These are phyloP conservation scores for Neogale vison DNA, from an alignment of 2,113 vertebrate species.

Conservation along the genomic window DNA sequence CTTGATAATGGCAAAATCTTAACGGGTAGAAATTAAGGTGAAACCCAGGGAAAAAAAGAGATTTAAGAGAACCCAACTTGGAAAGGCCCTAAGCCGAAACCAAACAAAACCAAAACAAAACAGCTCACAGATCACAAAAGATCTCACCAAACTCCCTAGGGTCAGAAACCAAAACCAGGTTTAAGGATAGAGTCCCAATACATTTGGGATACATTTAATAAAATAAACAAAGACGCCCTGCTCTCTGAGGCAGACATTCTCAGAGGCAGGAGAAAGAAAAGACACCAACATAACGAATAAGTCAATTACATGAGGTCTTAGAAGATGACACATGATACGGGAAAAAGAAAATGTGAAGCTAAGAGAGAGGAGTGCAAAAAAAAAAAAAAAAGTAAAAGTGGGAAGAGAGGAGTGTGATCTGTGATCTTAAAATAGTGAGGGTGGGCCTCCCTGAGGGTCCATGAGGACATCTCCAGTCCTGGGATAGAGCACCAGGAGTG, in stretches of 20 bases:
- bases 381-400: neutral
- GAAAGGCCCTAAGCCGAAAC: neutral
- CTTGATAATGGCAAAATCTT: neutral
- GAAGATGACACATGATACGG: neutral
- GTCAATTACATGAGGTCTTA: neutral
- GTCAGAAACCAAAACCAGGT: neutral
- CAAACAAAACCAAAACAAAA: neutral
- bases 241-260: neutral
- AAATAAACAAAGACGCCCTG: neutral
- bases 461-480: neutral
- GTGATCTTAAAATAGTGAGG: neutral
- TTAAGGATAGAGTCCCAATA: neutral
- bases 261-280: neutral
- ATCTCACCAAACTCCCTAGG: neutral
- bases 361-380: neutral
- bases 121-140: constrained; percentile 3
- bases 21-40: neutral
- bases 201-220: neutral
- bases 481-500: neutral
- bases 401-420: neutral
- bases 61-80: neutral
- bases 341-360: neutral
- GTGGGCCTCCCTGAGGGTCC: neutral
- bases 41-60: neutral
- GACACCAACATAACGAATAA: neutral